phyloP scores from a whole-genome alignment of 1,140 invertebrate genomes.

The Drosophila mauritiana region DNA sequence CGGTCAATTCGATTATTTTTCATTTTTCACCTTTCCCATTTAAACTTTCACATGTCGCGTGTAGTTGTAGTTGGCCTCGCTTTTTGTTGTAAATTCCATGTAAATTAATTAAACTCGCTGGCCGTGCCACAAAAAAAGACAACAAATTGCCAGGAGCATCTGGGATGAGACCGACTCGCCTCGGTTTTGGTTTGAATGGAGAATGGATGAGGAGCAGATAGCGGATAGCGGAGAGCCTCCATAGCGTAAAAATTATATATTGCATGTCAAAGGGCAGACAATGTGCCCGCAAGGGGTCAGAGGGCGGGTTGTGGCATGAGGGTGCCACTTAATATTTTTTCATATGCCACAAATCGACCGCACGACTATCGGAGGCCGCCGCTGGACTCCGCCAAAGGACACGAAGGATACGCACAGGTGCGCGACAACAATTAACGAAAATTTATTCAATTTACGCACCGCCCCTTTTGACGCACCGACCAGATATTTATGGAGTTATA shows the following conservation, averaged over 20 bases:
- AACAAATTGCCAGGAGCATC: slow-evolving; percentile 73
- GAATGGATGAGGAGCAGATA: no score
- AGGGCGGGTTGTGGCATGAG: slow-evolving; percentile 13
- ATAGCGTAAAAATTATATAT: slow-evolving; percentile 77
- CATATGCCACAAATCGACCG: slow-evolving; percentile 82
- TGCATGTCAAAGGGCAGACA: slow-evolving; percentile 82
- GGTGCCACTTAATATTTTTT: slow-evolving; percentile 82
- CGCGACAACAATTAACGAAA: slow-evolving; percentile 77
- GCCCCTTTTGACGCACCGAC: slow-evolving; percentile 3
- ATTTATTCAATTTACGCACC: slow-evolving; percentile 75
- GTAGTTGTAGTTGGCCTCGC: slow-evolving; percentile 36
- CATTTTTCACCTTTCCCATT: slow-evolving; percentile 67
- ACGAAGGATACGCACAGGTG: slow-evolving; percentile 56
- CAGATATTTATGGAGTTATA: slow-evolving; percentile 38
- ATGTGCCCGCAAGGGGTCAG: slow-evolving; percentile 38
- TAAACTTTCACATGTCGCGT: slow-evolving; percentile 76
- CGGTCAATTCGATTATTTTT: slow-evolving; percentile 81
- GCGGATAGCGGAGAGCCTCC: slow-evolving; percentile 1
- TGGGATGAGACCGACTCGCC: slow-evolving; percentile 29
- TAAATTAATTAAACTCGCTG: slow-evolving; percentile 83
- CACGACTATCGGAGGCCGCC: slow-evolving; percentile 71
- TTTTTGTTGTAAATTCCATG: slow-evolving; percentile 80
- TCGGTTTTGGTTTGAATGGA: slow-evolving; percentile 15
- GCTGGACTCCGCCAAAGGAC: slow-evolving; percentile 41
- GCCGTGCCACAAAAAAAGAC: slow-evolving; percentile 55